These are phyloP conservation scores for Brachionus rubens DNA, from an alignment of 1,140 invertebrate genomes.

Conservation along the genomic window DNA sequence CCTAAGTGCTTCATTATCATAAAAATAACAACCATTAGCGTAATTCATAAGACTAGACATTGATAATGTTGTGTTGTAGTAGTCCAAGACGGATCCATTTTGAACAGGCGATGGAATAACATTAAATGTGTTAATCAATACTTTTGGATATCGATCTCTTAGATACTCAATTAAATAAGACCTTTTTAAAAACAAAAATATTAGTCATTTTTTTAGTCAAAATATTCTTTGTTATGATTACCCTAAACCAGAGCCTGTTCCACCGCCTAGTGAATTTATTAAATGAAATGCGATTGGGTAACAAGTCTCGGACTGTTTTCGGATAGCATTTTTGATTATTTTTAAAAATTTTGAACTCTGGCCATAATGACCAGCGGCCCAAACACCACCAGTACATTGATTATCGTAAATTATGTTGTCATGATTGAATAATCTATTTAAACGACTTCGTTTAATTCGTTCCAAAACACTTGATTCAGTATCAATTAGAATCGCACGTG, in stretches of 20 bases:
- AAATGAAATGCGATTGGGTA: neutral
- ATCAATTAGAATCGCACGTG: neutral
- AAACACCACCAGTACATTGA: neutral
- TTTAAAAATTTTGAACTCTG: neutral
- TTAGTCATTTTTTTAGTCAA: too few species aligned
- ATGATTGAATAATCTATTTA: neutral
- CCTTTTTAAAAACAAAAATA: too few species aligned
- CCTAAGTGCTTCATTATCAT: neutral
- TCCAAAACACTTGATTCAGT: neutral
- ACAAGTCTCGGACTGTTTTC: neutral
- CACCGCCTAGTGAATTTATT: neutral
- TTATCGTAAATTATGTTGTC: neutral
- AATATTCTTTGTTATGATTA: too few species aligned
- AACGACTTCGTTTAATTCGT: neutral
- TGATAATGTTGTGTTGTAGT: neutral
- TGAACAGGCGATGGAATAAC: neutral
- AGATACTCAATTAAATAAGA: neutral
- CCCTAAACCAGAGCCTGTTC: conserved; percentile 1
- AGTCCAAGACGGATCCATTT: conserved; percentile 16
- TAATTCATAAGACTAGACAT: neutral
- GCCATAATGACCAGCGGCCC: neutral
- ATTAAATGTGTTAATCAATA: neutral
- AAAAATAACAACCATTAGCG: neutral
- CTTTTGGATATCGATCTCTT: neutral
- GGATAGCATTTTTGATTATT: neutral